phyloP scores from a whole-genome alignment of 2,797 vertebrate genomes.

The Cyclopterus lumpus region DNA sequence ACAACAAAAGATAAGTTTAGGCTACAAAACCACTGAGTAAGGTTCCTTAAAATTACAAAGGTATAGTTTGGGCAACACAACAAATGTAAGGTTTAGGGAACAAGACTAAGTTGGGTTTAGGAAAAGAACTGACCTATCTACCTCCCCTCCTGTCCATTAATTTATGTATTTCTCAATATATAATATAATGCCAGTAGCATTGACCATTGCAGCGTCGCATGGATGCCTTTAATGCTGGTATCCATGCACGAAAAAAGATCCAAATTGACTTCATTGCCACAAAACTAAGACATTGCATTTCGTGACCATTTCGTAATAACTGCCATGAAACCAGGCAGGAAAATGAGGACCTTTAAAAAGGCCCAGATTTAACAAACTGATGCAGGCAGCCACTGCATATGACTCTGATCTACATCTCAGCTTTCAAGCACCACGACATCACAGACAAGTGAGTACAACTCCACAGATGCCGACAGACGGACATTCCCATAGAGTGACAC shows the following conservation, averaged over 20 bases:
- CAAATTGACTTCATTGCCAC: not conserved
- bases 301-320: too few relatives aligned
- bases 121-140: not conserved
- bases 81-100: too few relatives aligned
- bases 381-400: not conserved
- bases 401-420: not conserved
- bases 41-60: too few relatives aligned
- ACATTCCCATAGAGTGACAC: not conserved
- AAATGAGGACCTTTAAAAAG: too few relatives aligned
- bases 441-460: not conserved
- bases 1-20: too few relatives aligned
- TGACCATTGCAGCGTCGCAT: not conserved
- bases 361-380: not conserved
- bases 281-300: not conserved
- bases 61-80: too few relatives aligned
- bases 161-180: too few relatives aligned
- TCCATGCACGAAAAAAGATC: not conserved
- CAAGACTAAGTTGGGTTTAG: too few relatives aligned
- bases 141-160: not conserved
- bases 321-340: not conserved
- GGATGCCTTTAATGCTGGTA: too few relatives aligned
- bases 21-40: too few relatives aligned
- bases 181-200: not conserved
- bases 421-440: not conserved
- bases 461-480: not conserved